Percentiles rank a stretch among this genome's conserved stretches.
Evolutionary conservation across 1,140 invertebrate species (phyloP).

Genomic region (Varroa destructor): DNA sequence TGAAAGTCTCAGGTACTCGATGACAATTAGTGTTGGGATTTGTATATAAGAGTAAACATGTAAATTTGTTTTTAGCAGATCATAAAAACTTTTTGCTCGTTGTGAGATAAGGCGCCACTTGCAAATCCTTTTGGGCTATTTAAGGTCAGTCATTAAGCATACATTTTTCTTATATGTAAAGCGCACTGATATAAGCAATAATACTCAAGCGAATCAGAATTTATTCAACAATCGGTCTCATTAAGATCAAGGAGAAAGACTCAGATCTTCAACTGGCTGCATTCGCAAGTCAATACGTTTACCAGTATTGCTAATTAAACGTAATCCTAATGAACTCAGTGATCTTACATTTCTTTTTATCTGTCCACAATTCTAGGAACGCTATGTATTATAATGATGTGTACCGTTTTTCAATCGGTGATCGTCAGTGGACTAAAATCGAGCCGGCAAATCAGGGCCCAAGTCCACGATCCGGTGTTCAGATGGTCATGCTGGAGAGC

Average conservation of each 20-base stretch:
- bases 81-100: neutral
- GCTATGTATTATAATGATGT: constrained; percentile 83
- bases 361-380: constrained; percentile 40
- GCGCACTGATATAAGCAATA: no score
- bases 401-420: constrained; percentile 64
- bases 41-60: neutral
- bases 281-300: no score
- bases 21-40: neutral
- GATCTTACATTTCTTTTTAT: neutral
- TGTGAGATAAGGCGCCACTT: no score
- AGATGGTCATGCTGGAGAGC: constrained; percentile 50
- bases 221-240: no score
- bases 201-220: no score
- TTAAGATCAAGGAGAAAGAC: no score
- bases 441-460: constrained; percentile 53
- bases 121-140: neutral
- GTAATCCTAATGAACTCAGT: neutral
- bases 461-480: constrained; percentile 57
- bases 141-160: neutral
- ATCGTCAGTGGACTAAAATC: constrained; percentile 63
- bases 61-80: constrained; percentile 8
- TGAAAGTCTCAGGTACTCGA: constrained; percentile 52
- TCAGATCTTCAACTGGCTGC: no score
- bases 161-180: neutral
- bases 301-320: no score